Base-by-base conservation (phyloP, 2,888 invertebrate species). In the Cordilura impudica region DNA sequence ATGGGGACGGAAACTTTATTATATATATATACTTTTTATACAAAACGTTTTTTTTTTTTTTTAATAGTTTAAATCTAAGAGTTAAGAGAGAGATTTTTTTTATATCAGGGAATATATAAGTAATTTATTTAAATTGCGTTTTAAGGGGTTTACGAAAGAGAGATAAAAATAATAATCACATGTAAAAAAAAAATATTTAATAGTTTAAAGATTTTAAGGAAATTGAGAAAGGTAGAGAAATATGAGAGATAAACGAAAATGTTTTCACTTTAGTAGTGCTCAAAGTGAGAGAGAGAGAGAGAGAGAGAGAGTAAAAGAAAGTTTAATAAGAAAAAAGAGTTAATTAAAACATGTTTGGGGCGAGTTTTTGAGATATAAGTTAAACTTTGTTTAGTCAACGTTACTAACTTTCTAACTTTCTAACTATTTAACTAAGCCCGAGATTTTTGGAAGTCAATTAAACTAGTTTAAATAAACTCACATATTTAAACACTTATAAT, bases 31-130 rank as follows among this genome's bases (percentile, higher is more conserved):
- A 3, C 66, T 67, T 69, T 67, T 61, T 61, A 45, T 67, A 63
- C 29, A 53, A 53, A 43, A 23, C 39, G 5, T 4, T 58, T 29
- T 70, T 43, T 45, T 58, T 56, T 51, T 35, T 60, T 71, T 73
- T 61, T 56, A 47, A 51, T 18, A 60, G 45, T 54, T 61, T 61
- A 39, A 61, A 39, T 47, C 45, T 47, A 58, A 18, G 23, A 63
- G 26, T 23, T 72, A 70, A 31, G 58, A 75, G 71, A 79, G 74
- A 79, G 73, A 73, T 78, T 78, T 79, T 26, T 74, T 75, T 71
- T 31, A 73, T 79, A 79, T 79, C 79, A 79, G 79, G 79, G 79
- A 79, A 75, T 72, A 72, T 72, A 72, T 53, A 75, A 77, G 63
- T 75, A 72, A 79, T 75, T 73, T 70, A 81, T 81, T 73, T 66